Conservation (phyloP, 2,888 invertebrate genomes). For the Panopea generosa region DNA sequence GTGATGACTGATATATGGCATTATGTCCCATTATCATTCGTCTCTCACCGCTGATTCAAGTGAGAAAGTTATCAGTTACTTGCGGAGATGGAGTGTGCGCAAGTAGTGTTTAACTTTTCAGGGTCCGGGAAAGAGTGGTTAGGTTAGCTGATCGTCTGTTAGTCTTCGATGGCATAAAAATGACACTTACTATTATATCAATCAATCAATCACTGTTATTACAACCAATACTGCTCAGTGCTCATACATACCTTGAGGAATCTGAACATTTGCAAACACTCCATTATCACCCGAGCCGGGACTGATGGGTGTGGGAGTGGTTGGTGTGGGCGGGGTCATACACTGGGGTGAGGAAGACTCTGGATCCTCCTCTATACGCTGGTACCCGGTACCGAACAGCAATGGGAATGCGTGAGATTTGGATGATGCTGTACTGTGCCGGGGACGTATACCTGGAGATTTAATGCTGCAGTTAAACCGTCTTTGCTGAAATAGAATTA, state of each 20-base stretch:
- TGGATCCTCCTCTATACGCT: conserved; percentile 82
- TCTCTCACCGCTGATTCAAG: too few relatives aligned
- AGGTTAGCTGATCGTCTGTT: too few relatives aligned
- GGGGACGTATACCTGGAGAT: conserved; percentile 95
- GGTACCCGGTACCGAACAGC: conserved; percentile 61
- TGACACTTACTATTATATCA: too few relatives aligned
- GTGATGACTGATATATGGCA: too few relatives aligned
- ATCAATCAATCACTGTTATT: too few relatives aligned
- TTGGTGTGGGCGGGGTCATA: conserved; percentile 85
- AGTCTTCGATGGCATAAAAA: too few relatives aligned
- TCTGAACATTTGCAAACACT: conserved; percentile 75
- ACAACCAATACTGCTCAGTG: too few relatives aligned
- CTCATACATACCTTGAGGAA: conserved; percentile 50
- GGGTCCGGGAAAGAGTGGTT: too few relatives aligned
- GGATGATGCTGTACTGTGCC: conserved; percentile 75
- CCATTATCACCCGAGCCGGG: conserved; percentile 81
- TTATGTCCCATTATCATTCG: too few relatives aligned
- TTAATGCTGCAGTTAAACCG: conserved; percentile 94
- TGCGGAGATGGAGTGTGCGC: too few relatives aligned
- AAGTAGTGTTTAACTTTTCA: too few relatives aligned
- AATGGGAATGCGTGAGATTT: conserved; percentile 73
- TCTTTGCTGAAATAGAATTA: conserved; percentile 88
- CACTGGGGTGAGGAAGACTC: conserved; percentile 72
- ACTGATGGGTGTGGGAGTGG: conserved; percentile 84
- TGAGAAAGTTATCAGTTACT: too few relatives aligned